Conservation (phyloP, 2,888 invertebrate genomes). For the Julus scandinavius region DNA sequence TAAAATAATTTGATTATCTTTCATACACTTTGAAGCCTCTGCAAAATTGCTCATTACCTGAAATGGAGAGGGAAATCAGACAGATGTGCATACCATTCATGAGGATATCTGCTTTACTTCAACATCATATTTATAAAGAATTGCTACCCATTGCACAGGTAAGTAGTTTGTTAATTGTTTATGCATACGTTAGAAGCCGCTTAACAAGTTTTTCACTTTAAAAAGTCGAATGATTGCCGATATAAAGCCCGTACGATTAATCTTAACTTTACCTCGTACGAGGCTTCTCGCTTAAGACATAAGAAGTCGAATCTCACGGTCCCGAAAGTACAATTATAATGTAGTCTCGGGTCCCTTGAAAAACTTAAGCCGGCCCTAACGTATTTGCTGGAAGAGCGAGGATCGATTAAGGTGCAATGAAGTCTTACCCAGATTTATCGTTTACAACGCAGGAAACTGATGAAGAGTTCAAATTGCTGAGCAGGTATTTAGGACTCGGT, state of each 20-base stretch:
- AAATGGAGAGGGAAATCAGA: slow-evolving; percentile 73
- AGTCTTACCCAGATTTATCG: neutral
- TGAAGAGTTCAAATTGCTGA: slow-evolving; percentile 82
- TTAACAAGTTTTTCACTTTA: too few relatives aligned
- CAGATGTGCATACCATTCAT: slow-evolving; percentile 84
- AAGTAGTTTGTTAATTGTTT: neutral
- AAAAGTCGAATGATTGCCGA: too few relatives aligned
- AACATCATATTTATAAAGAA: slow-evolving; percentile 76
- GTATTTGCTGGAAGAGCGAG: neutral
- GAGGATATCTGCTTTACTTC: slow-evolving; percentile 82
- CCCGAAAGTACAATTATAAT: too few relatives aligned
- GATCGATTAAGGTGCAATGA: neutral
- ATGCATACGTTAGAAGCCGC: neutral
- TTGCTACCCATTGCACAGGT: slow-evolving; percentile 67
- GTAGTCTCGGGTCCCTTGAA: too few relatives aligned
- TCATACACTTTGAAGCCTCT: slow-evolving; percentile 46
- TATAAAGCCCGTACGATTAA: too few relatives aligned
- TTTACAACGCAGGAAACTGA: slow-evolving; percentile 53
- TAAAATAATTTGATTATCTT: slow-evolving; percentile 8
- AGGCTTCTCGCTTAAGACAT: too few relatives aligned
- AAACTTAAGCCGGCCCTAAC: too few relatives aligned
- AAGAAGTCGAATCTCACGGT: too few relatives aligned
- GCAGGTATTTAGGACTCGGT: slow-evolving; percentile 81
- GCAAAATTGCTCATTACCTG: slow-evolving; percentile 57
- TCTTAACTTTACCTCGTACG: too few relatives aligned